Conservation (phyloP, 2,113 vertebrate species). For the Haemorhous mexicanus region DNA sequence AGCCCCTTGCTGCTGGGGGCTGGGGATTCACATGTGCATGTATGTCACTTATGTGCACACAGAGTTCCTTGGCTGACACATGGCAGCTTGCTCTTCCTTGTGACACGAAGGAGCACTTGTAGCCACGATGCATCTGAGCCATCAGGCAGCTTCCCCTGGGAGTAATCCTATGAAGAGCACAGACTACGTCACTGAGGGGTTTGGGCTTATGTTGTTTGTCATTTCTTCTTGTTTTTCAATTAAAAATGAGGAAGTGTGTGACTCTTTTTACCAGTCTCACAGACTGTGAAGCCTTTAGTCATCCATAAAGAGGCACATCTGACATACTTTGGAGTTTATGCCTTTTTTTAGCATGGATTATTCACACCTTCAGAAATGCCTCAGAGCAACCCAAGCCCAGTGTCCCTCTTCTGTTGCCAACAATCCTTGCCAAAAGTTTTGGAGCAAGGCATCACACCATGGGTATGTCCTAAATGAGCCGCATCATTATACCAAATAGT, state of each 20-base stretch:
- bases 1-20: background rate
- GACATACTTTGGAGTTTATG: background rate
- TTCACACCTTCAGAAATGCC: background rate
- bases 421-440: background rate
- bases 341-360: background rate
- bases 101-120: accelerated
- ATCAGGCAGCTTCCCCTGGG: background rate
- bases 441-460: background rate
- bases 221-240: background rate
- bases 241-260: background rate
- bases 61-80: background rate
- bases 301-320: background rate
- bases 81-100: background rate
- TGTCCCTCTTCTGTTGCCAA: background rate
- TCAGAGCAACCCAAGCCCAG: background rate
- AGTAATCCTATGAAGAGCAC: background rate
- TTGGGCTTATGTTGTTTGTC: background rate
- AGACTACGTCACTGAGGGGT: too few relatives aligned
- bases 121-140: background rate
- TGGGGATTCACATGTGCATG: accelerated
- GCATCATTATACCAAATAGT: background rate
- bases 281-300: background rate
- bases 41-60: background rate
- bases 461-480: background rate
- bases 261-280: background rate